Evolutionary conservation across 2,797 vertebrate species (phyloP).

Genomic region (Clamator glandarius): DNA sequence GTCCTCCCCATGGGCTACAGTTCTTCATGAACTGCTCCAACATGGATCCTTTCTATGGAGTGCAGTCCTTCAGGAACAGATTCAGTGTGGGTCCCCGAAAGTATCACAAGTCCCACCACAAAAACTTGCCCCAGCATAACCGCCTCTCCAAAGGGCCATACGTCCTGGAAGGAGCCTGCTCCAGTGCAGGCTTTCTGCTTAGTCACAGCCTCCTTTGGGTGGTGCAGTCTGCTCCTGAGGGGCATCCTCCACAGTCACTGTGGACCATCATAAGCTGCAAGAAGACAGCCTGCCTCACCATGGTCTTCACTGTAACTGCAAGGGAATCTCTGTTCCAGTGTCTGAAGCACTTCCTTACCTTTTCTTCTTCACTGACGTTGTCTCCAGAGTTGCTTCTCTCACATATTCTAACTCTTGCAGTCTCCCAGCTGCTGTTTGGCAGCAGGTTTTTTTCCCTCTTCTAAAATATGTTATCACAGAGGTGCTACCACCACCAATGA

Average conservation of each 20-base stretch:
- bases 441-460: too few relatives aligned
- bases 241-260: neutral
- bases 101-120: neutral
- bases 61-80: too few relatives aligned
- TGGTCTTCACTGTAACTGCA: neutral
- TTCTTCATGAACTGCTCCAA: neutral
- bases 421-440: too few relatives aligned
- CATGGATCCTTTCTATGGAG: accelerated
- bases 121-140: neutral
- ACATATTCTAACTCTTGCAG: too few relatives aligned
- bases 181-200: accelerated
- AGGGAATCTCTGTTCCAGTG: accelerated
- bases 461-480: too few relatives aligned
- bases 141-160: neutral
- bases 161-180: too few relatives aligned
- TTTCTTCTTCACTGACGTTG: too few relatives aligned
- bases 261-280: too few relatives aligned
- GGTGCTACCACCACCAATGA: too few relatives aligned
- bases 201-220: neutral
- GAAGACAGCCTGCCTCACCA: neutral
- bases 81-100: neutral
- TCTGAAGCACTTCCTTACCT: neutral
- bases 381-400: too few relatives aligned
- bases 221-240: too few relatives aligned
- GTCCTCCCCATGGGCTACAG: neutral